A percentile compares a stretch with the other conserved stretches of the same genome.
Conservation (phyloP, 2,113 vertebrate genomes). For the Puntigrus tetrazona region DNA sequence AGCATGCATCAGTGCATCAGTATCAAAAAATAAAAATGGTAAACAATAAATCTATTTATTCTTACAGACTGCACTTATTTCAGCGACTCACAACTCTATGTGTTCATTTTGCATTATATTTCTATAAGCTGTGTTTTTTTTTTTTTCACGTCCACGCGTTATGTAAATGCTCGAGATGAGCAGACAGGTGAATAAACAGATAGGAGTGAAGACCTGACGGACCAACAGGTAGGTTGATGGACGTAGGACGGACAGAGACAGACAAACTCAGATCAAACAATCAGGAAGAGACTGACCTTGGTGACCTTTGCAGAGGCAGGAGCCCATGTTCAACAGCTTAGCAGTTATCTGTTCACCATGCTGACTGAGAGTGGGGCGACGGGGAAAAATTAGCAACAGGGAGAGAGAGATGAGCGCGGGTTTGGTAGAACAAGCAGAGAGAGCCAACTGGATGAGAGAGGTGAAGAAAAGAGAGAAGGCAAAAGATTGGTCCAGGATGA, state of each 20-base stretch:
- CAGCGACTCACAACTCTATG: not conserved
- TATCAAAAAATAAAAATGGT: not conserved
- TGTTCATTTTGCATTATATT: not conserved
- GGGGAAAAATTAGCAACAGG: slow-evolving; percentile 29
- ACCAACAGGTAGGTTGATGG: slow-evolving; percentile 35
- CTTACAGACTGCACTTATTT: not conserved
- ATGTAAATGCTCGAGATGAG: not conserved
- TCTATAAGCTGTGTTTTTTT: not conserved
- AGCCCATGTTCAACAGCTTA: slow-evolving; percentile 73
- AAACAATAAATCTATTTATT: not conserved
- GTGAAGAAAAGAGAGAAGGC: not conserved
- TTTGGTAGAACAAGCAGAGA: slow-evolving; percentile 26
- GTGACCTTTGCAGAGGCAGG: slow-evolving; percentile 80
- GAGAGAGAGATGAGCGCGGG: slow-evolving; percentile 9
- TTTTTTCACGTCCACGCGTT: not conserved
- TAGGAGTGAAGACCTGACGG: not conserved
- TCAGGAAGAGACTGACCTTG: slow-evolving; percentile 76
- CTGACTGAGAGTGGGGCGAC: slow-evolving; percentile 47
- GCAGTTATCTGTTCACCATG: slow-evolving; percentile 79
- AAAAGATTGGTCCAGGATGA: slow-evolving; percentile 15
- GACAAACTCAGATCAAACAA: slow-evolving; percentile 54
- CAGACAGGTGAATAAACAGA: not conserved
- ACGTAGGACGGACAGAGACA: slow-evolving; percentile 6
- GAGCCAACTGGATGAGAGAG: not conserved
- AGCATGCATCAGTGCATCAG: not conserved